A percentile compares a stretch with the other conserved stretches of the same genome.
Evolutionary conservation across 1,140 invertebrate genomes (phyloP).

Genomic region (Drosophila rhopaloa): DNA sequence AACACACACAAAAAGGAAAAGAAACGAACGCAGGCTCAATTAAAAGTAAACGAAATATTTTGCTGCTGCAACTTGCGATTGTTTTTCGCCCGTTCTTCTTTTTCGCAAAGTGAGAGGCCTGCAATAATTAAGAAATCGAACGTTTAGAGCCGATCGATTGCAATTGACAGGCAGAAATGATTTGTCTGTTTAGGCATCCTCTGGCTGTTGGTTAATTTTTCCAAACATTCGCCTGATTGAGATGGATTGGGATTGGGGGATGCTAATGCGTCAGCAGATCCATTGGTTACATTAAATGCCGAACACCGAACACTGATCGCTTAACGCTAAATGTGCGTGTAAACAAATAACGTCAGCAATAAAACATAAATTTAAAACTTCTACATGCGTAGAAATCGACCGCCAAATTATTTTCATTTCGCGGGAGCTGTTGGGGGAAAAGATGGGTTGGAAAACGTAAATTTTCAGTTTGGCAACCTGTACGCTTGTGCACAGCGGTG

Average conservation of each 20-base stretch:
- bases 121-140: constrained; percentile 59
- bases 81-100: constrained; percentile 19
- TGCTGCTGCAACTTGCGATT: constrained; percentile 55
- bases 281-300: constrained; percentile 69
- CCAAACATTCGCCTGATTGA: constrained; percentile 46
- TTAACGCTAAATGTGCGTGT: constrained; percentile 73
- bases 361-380: constrained; percentile 77
- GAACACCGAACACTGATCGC: constrained; percentile 18
- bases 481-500: constrained; percentile 15
- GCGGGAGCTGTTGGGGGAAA: constrained; percentile 9
- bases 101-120: constrained; percentile 56
- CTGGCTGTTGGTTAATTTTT: constrained; percentile 40
- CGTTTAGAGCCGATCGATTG: constrained; percentile 41
- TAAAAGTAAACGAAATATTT: constrained; percentile 61
- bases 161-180: constrained; percentile 48
- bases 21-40: constrained; percentile 67
- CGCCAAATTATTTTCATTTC: constrained; percentile 74
- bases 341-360: constrained; percentile 80
- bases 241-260: constrained; percentile 23
- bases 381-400: constrained; percentile 76
- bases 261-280: constrained; percentile 63
- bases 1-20: constrained; percentile 49
- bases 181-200: constrained; percentile 28
- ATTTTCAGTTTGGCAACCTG: constrained; percentile 47
- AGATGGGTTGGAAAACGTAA: constrained; percentile 13